These are phyloP conservation scores for Zeus faber DNA, from an alignment of 2,113 vertebrate species.

Conservation along the genomic window DNA sequence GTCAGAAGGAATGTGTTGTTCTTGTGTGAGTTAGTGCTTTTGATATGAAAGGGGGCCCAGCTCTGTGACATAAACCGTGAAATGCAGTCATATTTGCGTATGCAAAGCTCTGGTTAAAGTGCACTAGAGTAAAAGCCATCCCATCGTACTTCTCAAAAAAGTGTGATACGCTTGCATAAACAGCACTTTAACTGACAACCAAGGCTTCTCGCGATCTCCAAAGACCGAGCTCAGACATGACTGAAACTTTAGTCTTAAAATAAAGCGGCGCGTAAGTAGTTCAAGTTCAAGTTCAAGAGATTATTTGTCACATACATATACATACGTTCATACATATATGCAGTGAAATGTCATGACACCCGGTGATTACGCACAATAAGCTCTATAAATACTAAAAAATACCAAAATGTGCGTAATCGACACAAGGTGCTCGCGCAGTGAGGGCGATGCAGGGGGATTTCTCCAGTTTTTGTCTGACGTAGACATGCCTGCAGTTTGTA, in stretches of 20 bases:
- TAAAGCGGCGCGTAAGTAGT: neutral
- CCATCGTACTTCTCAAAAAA: constrained; percentile 18
- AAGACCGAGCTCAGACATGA: constrained; percentile 6
- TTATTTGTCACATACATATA: too few relatives aligned
- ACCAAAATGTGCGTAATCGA: too few relatives aligned
- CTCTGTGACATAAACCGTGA: constrained; percentile 24
- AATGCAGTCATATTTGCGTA: constrained; percentile 28
- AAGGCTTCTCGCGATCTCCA: constrained; percentile 18
- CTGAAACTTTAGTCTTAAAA: constrained; percentile 17
- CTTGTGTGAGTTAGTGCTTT: constrained; percentile 33
- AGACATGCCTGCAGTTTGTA: too few relatives aligned
- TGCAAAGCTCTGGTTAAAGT: constrained; percentile 9
- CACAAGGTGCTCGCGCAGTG: too few relatives aligned
- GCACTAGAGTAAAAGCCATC: constrained; percentile 17
- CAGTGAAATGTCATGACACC: too few relatives aligned
- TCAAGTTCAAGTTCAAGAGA: too few relatives aligned
- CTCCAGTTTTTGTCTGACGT: too few relatives aligned
- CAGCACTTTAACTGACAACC: constrained; percentile 14
- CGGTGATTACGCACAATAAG: too few relatives aligned
- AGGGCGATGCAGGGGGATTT: too few relatives aligned
- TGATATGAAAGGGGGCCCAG: constrained; percentile 22
- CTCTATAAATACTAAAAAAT: too few relatives aligned
- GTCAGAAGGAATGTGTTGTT: constrained; percentile 27
- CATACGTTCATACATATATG: too few relatives aligned
- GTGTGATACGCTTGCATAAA: constrained; percentile 13